These are phyloP conservation scores for Drosophila trapezifrons DNA, from an alignment of 1,140 invertebrate species.

Conservation along the genomic window DNA sequence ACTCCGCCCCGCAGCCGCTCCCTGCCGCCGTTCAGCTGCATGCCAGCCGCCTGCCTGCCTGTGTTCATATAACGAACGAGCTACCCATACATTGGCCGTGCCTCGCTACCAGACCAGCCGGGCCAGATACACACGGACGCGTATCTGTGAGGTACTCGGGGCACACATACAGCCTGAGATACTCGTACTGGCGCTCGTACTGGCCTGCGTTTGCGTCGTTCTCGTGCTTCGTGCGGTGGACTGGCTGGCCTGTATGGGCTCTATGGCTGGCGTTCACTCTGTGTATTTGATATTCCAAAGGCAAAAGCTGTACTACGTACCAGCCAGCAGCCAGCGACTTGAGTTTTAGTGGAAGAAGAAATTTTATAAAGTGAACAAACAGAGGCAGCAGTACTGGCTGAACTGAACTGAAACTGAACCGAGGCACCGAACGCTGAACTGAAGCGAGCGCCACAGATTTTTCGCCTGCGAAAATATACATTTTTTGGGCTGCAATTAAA, in stretches of 20 bases:
- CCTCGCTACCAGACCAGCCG: conserved; percentile 43
- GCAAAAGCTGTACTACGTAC: conserved; percentile 75
- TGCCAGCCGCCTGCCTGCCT: conserved; percentile 26
- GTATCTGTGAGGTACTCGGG: conserved; percentile 49
- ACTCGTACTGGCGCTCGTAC: conserved; percentile 36
- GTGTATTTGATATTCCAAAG: conserved; percentile 82
- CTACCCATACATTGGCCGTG: conserved; percentile 28
- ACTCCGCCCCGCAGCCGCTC: not conserved
- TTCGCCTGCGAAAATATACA: conserved; percentile 11
- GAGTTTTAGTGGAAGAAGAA: conserved; percentile 77
- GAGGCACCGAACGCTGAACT: conserved; percentile 12
- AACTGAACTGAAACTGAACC: conserved; percentile 19
- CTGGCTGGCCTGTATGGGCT: conserved; percentile 50
- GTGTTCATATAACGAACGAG: conserved; percentile 75
- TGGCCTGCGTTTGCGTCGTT: conserved; percentile 79
- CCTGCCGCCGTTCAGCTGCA: conserved; percentile 16
- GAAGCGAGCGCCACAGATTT: conserved; percentile 21
- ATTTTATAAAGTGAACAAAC: conserved; percentile 79
- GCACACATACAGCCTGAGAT: conserved; percentile 28
- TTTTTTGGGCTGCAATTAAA: conserved; percentile 61
- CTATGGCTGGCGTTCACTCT: conserved; percentile 70
- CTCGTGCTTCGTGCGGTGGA: conserved; percentile 42
- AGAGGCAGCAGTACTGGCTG: conserved; percentile 26
- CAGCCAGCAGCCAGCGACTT: conserved; percentile 44
- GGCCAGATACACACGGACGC: conserved; percentile 66